Evolutionary conservation across 2,797 vertebrate species (phyloP).

Genomic region (Pipistrellus nathusii): DNA sequence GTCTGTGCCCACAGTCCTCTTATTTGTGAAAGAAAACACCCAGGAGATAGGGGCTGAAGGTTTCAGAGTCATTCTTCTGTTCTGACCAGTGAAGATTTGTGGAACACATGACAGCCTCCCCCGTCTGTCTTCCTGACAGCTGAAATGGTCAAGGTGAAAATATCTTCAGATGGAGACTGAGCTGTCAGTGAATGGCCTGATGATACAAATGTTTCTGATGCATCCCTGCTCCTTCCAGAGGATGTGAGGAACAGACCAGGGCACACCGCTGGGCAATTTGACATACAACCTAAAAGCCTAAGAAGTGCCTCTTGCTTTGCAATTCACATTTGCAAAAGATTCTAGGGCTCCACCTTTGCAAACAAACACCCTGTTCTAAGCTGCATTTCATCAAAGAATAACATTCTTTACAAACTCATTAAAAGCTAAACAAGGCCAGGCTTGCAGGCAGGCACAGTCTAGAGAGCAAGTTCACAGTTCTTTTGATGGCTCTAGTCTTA

Average conservation of each 20-base stretch:
- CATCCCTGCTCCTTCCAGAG: not conserved
- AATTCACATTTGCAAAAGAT: not conserved
- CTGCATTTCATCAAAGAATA: conserved; percentile 43
- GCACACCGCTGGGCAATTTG: not conserved
- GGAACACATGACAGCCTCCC: not conserved
- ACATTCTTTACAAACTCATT: conserved; percentile 27
- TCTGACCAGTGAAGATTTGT: not conserved
- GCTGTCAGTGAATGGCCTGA: not conserved
- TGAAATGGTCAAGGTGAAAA: not conserved
- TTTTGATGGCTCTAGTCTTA: not conserved
- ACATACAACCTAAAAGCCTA: not conserved
- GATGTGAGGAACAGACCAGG: not conserved
- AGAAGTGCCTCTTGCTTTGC: not conserved
- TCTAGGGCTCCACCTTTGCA: conserved; percentile 15
- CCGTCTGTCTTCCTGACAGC: not conserved
- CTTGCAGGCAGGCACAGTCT: not conserved
- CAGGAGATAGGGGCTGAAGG: not conserved
- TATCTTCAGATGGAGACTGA: not conserved
- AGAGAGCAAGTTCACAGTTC: not conserved
- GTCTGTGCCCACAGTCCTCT: not conserved
- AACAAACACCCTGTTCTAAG: conserved; percentile 4
- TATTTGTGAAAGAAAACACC: not conserved
- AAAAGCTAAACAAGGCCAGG: not conserved
- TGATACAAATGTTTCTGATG: not conserved
- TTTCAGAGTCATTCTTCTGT: no score